Percentiles rank a stretch among this genome's conserved stretches.
phyloP scores from a whole-genome alignment of 1,140 invertebrate species.

The Aphaenogaster ashmeadi region DNA sequence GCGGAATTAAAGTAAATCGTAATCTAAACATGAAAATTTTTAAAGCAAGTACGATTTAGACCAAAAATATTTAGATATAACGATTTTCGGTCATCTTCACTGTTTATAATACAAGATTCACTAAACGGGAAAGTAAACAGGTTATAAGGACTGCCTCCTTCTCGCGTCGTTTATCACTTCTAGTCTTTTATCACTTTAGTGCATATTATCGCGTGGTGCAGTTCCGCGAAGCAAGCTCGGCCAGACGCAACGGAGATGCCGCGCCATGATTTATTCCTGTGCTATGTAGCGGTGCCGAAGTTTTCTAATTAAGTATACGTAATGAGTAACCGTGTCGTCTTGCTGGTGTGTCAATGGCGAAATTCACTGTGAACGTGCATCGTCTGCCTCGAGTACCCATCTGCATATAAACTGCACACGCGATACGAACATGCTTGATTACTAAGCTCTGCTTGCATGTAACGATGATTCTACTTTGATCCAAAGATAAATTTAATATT shows the following conservation, averaged over 20 bases:
- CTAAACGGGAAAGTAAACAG: not conserved
- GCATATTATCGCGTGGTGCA: conserved; percentile 14
- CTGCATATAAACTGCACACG: conserved; percentile 55
- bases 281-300: conserved; percentile 10
- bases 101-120: conserved; percentile 11
- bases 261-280: conserved; percentile 34
- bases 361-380: conserved; percentile 47
- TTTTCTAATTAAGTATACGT: conserved; percentile 61
- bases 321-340: conserved; percentile 60
- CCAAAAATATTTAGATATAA: not conserved
- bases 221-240: not conserved
- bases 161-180: conserved; percentile 10
- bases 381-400: not conserved
- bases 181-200: conserved; percentile 25
- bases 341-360: conserved; percentile 38
- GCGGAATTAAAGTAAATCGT: not conserved
- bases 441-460: conserved; percentile 21
- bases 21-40: not conserved
- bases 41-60: not conserved
- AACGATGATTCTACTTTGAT: conserved; percentile 46
- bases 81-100: not conserved
- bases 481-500: conserved; percentile 30
- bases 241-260: not conserved
- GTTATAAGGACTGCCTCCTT: not conserved
- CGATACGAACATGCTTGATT: conserved; percentile 53